Evolutionary conservation across 2,797 vertebrate genomes (phyloP).

Genomic region (Melanotaenia boesemani): DNA sequence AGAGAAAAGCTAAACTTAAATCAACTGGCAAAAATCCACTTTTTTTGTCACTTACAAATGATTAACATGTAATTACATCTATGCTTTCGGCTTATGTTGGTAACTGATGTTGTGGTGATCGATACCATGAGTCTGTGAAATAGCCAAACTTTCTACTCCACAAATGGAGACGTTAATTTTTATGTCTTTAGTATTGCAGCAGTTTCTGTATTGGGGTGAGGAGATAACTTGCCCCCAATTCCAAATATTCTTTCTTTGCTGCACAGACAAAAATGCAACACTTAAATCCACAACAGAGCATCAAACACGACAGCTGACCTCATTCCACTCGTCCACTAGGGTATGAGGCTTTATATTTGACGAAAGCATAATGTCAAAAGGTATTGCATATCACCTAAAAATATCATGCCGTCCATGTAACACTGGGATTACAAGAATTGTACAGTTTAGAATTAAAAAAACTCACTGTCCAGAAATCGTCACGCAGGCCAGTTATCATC

Average conservation of each 20-base stretch:
- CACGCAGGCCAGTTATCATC: conserved; percentile 55
- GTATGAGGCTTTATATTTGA: conserved; percentile 57
- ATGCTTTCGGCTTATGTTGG: conserved; percentile 31
- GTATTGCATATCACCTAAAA: conserved; percentile 74
- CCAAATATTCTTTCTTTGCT: conserved; percentile 44
- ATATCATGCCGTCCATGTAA: conserved; percentile 79
- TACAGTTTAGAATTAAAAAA: conserved; percentile 70
- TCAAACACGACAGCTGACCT: conserved; percentile 27
- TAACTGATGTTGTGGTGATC: conserved; percentile 33
- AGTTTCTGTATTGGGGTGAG: conserved; percentile 39
- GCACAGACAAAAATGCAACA: conserved; percentile 59
- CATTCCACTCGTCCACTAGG: conserved; percentile 30
- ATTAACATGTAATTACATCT: conserved; percentile 52
- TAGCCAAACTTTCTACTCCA: conserved; percentile 14
- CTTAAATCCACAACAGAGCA: conserved; percentile 56
- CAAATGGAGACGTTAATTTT: conserved; percentile 43
- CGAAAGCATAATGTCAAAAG: conserved; percentile 72
- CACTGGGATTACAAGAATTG: conserved; percentile 72
- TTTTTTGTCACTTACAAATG: conserved; percentile 51
- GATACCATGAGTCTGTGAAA: conserved; percentile 3
- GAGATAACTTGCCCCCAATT: conserved; percentile 35
- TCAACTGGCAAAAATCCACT: conserved; percentile 49
- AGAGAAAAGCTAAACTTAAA: conserved; percentile 55
- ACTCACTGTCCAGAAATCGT: conserved; percentile 60
- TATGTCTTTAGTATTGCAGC: conserved; percentile 47